Conservation (phyloP, 2,888 invertebrate species). For the Volucella inflata region DNA sequence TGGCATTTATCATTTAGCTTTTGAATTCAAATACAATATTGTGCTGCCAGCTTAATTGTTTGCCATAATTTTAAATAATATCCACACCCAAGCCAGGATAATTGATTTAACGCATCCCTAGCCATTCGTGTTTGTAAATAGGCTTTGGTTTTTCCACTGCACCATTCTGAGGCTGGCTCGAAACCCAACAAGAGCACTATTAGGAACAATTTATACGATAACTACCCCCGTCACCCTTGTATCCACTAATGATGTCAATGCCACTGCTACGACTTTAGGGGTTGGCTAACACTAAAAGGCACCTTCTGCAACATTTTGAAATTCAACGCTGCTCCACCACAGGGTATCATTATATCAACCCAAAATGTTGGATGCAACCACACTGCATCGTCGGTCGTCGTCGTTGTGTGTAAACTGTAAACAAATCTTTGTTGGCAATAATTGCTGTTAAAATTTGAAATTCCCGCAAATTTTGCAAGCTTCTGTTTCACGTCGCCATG, state of each 20-base stretch:
- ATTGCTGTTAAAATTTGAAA: conserved; percentile 67
- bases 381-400: background rate
- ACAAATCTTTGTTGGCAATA: conserved; percentile 68
- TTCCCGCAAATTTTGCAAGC: conserved; percentile 50
- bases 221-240: background rate
- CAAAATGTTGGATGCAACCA: background rate
- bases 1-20: too few species aligned
- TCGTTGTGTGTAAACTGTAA: conserved; percentile 23
- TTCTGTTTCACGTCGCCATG: conserved; percentile 8
- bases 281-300: conserved; percentile 17
- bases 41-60: too few species aligned
- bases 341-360: conserved; percentile 1
- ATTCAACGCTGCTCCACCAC: conserved; percentile 30
- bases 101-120: too few species aligned
- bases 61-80: too few species aligned
- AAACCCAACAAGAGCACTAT: conserved; percentile 48
- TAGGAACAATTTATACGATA: conserved; percentile 52
- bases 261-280: conserved; percentile 10
- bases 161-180: conserved; percentile 26
- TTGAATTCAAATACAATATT: too few species aligned
- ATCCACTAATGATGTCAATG: conserved; percentile 43
- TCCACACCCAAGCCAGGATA: too few species aligned
- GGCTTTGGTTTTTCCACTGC: background rate
- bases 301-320: conserved; percentile 48
- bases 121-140: too few species aligned